A percentile compares a stretch with the other conserved stretches of the same genome.
Evolutionary conservation across 2,797 vertebrate species (phyloP).

Genomic region (Hyperoplus lanceolatus): DNA sequence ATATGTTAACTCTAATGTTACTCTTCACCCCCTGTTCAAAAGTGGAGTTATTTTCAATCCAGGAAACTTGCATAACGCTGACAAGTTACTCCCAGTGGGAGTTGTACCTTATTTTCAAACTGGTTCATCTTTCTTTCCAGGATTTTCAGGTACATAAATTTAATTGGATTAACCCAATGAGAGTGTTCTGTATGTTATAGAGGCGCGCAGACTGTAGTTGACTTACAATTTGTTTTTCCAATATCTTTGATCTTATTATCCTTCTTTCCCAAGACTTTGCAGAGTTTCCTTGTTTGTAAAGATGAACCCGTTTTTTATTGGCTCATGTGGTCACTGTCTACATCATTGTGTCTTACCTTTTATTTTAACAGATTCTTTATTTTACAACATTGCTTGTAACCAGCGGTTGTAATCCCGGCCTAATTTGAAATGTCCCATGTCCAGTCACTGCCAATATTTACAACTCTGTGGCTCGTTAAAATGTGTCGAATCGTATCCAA

Average conservation of each 20-base stretch:
- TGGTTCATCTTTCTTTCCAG: conserved; percentile 26
- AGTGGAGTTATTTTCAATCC: conserved; percentile 50
- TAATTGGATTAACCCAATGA: conserved; percentile 44
- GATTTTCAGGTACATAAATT: conserved; percentile 45
- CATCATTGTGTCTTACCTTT: conserved; percentile 25
- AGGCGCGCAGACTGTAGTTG: conserved; percentile 32
- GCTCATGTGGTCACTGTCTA: conserved; percentile 25
- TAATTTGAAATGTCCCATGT: conserved; percentile 32
- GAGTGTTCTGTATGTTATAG: conserved; percentile 50
- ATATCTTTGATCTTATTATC: conserved; percentile 18
- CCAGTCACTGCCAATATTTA: conserved; percentile 40
- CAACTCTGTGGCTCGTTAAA: conserved; percentile 10
- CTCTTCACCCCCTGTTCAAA: conserved; percentile 47
- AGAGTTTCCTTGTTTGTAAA: conserved; percentile 36
- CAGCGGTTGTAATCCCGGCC: conserved; percentile 35
- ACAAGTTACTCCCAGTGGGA: conserved; percentile 66
- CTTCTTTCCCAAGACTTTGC: conserved; percentile 23
- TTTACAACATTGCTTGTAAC: conserved; percentile 7
- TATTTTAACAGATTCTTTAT: conserved; percentile 26
- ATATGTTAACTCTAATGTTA: conserved; percentile 42
- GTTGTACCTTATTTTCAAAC: conserved; percentile 50
- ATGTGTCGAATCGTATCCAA: conserved; percentile 22
- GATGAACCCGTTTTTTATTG: conserved; percentile 23
- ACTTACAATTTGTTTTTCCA: conserved; percentile 26
- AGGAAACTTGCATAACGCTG: conserved; percentile 44